Percentiles rank a stretch among this genome's conserved stretches.
phyloP scores from a whole-genome alignment of 2,797 vertebrate species.

The Clarias pachynema region DNA sequence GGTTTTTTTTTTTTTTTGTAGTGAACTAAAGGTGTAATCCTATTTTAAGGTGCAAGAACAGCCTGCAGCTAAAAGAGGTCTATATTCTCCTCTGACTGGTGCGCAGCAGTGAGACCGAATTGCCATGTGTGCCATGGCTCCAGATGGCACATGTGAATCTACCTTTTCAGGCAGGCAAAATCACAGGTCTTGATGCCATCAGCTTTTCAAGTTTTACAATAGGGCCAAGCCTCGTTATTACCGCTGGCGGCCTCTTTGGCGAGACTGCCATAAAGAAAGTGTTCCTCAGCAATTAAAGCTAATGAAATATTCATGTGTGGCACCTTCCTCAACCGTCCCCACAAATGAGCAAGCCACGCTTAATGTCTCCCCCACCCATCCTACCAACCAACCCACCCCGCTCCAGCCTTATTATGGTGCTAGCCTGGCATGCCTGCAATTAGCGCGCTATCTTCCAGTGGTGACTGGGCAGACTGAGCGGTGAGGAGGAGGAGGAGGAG shows the following conservation, averaged over 20 bases:
- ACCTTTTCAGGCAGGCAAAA: conserved; percentile 75
- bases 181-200: conserved; percentile 83
- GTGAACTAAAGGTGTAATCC: conserved; percentile 32
- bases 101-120: conserved; percentile 23
- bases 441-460: conserved; percentile 72
- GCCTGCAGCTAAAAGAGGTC: conserved; percentile 17
- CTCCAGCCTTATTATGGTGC: conserved; percentile 88
- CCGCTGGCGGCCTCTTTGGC: conserved; percentile 85
- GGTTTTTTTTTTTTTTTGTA: background rate
- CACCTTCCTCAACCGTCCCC: conserved; percentile 88
- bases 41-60: conserved; percentile 11
- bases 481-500: conserved; percentile 16
- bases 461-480: conserved; percentile 44
- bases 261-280: conserved; percentile 86
- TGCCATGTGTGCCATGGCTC: conserved; percentile 56
- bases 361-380: conserved; percentile 71
- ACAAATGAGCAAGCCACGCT: conserved; percentile 90
- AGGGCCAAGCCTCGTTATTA: conserved; percentile 84
- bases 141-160: conserved; percentile 60
- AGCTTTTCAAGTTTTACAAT: conserved; percentile 83
- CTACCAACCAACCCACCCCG: conserved; percentile 61
- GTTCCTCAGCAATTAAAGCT: conserved; percentile 91
- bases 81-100: conserved; percentile 46
- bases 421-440: conserved; percentile 88
- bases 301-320: conserved; percentile 94